Conservation (phyloP, 2,888 invertebrate genomes). For the Amphimallon solstitiale region DNA sequence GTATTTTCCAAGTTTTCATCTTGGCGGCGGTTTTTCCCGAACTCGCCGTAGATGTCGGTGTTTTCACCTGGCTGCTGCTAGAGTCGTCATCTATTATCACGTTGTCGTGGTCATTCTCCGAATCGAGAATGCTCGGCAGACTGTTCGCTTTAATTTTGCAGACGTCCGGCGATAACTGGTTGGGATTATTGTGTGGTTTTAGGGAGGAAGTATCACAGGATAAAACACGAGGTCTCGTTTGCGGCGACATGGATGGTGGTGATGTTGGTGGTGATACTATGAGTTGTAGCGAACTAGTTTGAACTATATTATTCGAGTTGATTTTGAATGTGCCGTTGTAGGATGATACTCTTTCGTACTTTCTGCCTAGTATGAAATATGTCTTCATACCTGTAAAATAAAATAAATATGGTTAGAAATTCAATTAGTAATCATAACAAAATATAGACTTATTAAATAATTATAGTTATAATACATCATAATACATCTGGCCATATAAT, state of each 20-base stretch:
- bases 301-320: slow-evolving; percentile 41
- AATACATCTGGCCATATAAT: too few relatives aligned
- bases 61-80: slow-evolving; percentile 70
- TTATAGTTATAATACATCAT: too few relatives aligned
- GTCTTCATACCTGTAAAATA: slow-evolving; percentile 78
- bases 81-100: slow-evolving; percentile 61
- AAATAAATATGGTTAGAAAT: not conserved
- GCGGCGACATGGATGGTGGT: slow-evolving; percentile 58
- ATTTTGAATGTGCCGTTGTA: slow-evolving; percentile 57
- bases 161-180: slow-evolving; percentile 70
- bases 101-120: slow-evolving; percentile 73
- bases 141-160: slow-evolving; percentile 79
- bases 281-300: slow-evolving; percentile 66
- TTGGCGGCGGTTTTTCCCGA: slow-evolving; percentile 67
- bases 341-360: slow-evolving; percentile 65
- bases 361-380: slow-evolving; percentile 84
- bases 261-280: slow-evolving; percentile 70
- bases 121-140: slow-evolving; percentile 83
- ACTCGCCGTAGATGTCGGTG: slow-evolving; percentile 74
- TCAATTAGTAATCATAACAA: not conserved
- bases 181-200: slow-evolving; percentile 60
- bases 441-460: too few relatives aligned
- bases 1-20: slow-evolving; percentile 76
- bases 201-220: slow-evolving; percentile 59
- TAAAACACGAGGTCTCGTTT: slow-evolving; percentile 58